Base-by-base conservation (phyloP, 2,888 invertebrate species). In the Cremastinae sp. region DNA sequence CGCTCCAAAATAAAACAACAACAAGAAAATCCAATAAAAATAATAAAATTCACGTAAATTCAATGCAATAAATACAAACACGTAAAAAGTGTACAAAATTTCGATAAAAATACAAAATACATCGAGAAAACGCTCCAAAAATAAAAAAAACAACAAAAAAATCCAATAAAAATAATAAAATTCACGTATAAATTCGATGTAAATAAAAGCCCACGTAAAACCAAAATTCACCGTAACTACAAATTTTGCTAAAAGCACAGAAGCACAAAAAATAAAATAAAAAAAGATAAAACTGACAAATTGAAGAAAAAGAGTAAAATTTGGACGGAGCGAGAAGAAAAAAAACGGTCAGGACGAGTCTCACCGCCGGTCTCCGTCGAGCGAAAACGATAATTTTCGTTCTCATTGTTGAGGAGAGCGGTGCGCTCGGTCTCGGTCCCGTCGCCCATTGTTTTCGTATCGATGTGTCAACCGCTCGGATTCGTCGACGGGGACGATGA, bases 391-490 rank as follows among this genome's bases (percentile, higher is more conserved):
- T 84, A 85, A 59, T 81, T 82, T 78, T 83, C 82, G 81, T 83
- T 87, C 53, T 91, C 91, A 78, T 90, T 90, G 79, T 89, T 89
- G 77, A 94, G 87, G 77, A 94, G 91, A 79, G 93, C 92, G 85
- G 93, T 93, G 87, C 91, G 92, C 91, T 94, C 94, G 85, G 90
- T 91, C 86, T 93, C 93, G 81, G 90, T 90, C 77, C 92, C 92
- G 90, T 94, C 94, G 75, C 93, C 93, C 93, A 94, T 94, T 66
- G 28, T 28, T 28, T 28, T 28, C 28, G 2, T 28, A 28, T 28
- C 5, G 28, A 28, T 28, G 5, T 28, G 2, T 28, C 28, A 3
- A 2, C 5, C 28, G 28, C 28, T 28, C 28, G 2, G 2, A 28
- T 5, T 28, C 5, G 28, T 28, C 28, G 28, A n/a, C n/a, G n/a